phyloP scores from a whole-genome alignment of 2,888 invertebrate genomes.

The Xestoiulus laeticollis region DNA sequence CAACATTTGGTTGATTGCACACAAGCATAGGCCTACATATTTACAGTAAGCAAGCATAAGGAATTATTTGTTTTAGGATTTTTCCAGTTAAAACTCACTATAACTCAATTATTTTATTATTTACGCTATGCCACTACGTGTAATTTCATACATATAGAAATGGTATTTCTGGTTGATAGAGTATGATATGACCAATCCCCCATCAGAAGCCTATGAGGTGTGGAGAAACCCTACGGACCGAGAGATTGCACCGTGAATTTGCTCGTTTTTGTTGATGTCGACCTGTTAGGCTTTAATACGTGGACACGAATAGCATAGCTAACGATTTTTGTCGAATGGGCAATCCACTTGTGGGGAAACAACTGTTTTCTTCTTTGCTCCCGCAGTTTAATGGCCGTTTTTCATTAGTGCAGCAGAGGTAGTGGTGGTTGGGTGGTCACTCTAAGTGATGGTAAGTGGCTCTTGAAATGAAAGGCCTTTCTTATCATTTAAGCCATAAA shows the following conservation, averaged over 20 bases:
- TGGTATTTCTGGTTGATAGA: too few species aligned
- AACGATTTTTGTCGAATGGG: constrained; percentile 15
- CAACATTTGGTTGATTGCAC: too few species aligned
- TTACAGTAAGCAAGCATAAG: too few species aligned
- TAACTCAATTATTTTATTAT: too few species aligned
- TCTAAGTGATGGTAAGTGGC: constrained; percentile 30
- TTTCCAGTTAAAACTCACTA: too few species aligned
- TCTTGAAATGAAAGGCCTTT: constrained; percentile 23
- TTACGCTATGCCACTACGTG: too few species aligned
- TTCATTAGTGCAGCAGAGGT: not conserved
- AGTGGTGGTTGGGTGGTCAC: constrained; percentile 6
- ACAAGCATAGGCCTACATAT: too few species aligned
- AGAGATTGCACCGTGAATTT: not conserved
- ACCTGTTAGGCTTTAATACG: not conserved
- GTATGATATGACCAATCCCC: too few species aligned
- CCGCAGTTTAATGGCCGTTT: constrained; percentile 27
- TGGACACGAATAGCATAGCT: not conserved
- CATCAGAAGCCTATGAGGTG: not conserved
- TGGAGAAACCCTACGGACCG: not conserved
- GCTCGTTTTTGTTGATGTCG: not conserved
- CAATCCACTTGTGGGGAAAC: constrained; percentile 27
- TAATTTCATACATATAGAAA: too few species aligned
- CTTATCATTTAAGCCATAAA: constrained; percentile 34
- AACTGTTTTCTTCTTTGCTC: constrained; percentile 5
- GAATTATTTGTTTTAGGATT: too few species aligned